phyloP scores from a whole-genome alignment of 2,113 vertebrate genomes.

The Promerops cafer region DNA sequence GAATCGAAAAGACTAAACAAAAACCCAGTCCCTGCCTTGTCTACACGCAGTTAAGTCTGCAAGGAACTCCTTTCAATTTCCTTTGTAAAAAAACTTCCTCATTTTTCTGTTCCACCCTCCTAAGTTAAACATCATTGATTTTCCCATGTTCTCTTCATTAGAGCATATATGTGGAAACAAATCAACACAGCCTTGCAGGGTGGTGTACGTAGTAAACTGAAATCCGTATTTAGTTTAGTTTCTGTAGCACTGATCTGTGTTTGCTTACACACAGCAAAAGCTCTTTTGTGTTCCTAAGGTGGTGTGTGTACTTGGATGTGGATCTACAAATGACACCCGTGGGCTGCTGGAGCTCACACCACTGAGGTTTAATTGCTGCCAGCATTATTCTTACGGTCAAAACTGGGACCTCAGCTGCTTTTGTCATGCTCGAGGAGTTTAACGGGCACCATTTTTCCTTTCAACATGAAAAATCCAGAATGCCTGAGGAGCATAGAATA shows the following conservation, averaged over 20 bases:
- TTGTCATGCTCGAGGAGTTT: not conserved
- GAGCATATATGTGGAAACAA: not conserved
- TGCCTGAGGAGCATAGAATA: rapidly evolving
- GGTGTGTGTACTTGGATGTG: not conserved
- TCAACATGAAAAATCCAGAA: not conserved
- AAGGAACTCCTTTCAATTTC: not conserved
- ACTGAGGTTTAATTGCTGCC: not conserved
- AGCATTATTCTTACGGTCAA: not conserved
- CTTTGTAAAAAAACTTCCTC: not conserved
- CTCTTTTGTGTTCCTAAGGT: not conserved
- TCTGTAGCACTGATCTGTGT: rapidly evolving
- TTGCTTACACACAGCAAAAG: not conserved
- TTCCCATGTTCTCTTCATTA: not conserved
- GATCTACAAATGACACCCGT: rapidly evolving
- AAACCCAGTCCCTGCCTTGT: not conserved
- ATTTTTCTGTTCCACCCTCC: not conserved
- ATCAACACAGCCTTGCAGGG: not conserved
- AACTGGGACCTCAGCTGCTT: not conserved
- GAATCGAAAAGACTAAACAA: not conserved
- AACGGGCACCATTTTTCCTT: not conserved
- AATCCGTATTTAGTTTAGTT: not conserved
- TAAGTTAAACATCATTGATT: not conserved
- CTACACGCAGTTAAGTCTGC: not conserved
- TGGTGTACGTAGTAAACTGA: rapidly evolving
- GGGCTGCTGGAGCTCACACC: not conserved